These are phyloP conservation scores for Loriculus beryllinus DNA, from an alignment of 2,797 vertebrate species.

Conservation along the genomic window DNA sequence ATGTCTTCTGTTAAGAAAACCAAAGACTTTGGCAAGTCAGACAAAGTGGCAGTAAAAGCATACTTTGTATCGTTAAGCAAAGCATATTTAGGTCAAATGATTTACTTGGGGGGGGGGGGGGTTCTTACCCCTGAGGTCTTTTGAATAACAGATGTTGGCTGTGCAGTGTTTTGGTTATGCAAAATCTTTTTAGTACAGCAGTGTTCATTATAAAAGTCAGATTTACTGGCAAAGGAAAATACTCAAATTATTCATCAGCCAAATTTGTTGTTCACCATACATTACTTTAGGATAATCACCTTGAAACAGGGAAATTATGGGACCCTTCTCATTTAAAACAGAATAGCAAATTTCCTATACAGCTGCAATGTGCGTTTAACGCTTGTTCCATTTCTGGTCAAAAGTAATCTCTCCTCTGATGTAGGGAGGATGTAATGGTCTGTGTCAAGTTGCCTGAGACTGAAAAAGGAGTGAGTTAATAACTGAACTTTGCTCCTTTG, in stretches of 20 bases:
- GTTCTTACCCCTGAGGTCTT: slow-evolving; percentile 41
- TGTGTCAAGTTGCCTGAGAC: neutral
- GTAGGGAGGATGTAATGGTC: neutral
- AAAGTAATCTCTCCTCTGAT: neutral
- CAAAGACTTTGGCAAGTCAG: slow-evolving; percentile 15
- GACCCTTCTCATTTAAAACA: neutral
- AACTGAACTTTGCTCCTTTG: neutral
- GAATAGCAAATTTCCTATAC: neutral
- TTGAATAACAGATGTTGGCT: slow-evolving; percentile 70
- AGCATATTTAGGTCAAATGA: slow-evolving; percentile 58
- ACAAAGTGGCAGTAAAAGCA: neutral
- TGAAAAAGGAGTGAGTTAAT: neutral
- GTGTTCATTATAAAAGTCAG: slow-evolving; percentile 69
- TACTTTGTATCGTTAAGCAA: slow-evolving; percentile 26
- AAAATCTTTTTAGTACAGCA: slow-evolving; percentile 61
- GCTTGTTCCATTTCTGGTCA: neutral
- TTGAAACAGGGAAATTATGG: neutral
- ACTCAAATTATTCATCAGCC: slow-evolving; percentile 49
- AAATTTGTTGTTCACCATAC: slow-evolving; percentile 58
- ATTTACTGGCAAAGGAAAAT: slow-evolving; percentile 55
- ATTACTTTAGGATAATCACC: slow-evolving; percentile 6
- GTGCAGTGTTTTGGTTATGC: slow-evolving; percentile 52
- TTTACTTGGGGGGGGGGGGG: neutral
- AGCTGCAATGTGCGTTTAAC: neutral
- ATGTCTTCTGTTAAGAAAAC: slow-evolving; percentile 38